Evolutionary conservation across 2,113 vertebrate species (phyloP).

Genomic region (Psittacus erithacus): DNA sequence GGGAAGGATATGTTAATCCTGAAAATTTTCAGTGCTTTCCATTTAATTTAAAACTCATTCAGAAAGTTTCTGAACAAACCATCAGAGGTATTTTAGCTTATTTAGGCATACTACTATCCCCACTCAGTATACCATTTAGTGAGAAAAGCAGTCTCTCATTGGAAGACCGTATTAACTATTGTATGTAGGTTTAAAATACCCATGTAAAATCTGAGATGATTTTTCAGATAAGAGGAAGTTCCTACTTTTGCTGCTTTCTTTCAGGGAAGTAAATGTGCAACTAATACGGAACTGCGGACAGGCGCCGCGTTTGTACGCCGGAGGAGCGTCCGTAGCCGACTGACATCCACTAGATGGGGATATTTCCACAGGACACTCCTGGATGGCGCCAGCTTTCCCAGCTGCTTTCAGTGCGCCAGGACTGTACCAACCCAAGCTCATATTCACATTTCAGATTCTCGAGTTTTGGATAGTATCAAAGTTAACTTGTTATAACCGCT

Average conservation of each 20-base stretch:
- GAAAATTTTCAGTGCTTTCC: background rate
- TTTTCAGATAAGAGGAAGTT: background rate
- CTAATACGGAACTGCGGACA: background rate
- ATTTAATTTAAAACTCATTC: background rate
- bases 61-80: background rate
- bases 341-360: constrained; percentile 67
- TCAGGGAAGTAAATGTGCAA: background rate
- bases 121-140: background rate
- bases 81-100: background rate
- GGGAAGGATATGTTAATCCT: background rate
- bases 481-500: background rate
- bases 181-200: rapidly evolving
- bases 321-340: background rate
- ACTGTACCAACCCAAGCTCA: background rate
- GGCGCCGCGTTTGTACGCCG: background rate
- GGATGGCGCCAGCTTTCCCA: background rate
- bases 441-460: no score
- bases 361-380: background rate
- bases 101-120: background rate
- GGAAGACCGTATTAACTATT: background rate
- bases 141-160: background rate
- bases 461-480: background rate
- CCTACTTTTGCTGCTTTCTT: background rate
- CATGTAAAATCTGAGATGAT: background rate
- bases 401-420: rapidly evolving